phyloP scores from a whole-genome alignment of 2,113 vertebrate genomes.

The Abramis brama region DNA sequence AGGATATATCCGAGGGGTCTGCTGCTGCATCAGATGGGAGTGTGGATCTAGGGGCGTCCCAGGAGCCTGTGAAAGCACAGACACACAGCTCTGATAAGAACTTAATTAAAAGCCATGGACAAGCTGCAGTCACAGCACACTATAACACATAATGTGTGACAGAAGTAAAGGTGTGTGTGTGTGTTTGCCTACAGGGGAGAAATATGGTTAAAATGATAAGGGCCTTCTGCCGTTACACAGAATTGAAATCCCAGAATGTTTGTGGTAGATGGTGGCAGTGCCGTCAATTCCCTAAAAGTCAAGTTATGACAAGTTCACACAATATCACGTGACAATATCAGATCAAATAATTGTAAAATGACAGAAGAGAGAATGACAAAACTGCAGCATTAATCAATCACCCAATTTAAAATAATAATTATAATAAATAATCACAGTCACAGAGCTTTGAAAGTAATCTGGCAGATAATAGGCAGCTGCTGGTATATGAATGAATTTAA shows the following conservation, averaged over 20 bases:
- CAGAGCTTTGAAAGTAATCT: too few relatives aligned
- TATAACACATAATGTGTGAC: slow-evolving; percentile 21
- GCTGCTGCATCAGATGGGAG: slow-evolving; percentile 27
- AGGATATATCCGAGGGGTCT: slow-evolving; percentile 13
- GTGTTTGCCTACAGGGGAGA: slow-evolving; percentile 19
- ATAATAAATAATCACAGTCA: too few relatives aligned
- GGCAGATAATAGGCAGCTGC: too few relatives aligned
- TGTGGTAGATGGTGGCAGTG: slow-evolving; percentile 3
- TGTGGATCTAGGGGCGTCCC: slow-evolving; percentile 24
- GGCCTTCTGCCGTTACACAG: slow-evolving; percentile 1
- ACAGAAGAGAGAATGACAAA: too few relatives aligned
- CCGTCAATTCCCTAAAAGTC: too few relatives aligned
- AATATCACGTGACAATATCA: too few relatives aligned
- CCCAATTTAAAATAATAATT: too few relatives aligned
- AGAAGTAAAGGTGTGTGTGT: slow-evolving; percentile 11
- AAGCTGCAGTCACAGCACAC: slow-evolving; percentile 18
- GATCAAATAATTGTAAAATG: too few relatives aligned
- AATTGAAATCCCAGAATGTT: slow-evolving; percentile 49
- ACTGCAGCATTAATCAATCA: too few relatives aligned
- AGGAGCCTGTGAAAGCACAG: slow-evolving; percentile 10
- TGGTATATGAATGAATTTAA: too few relatives aligned
- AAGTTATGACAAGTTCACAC: too few relatives aligned
- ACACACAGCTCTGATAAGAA: slow-evolving; percentile 40
- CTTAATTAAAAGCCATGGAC: slow-evolving; percentile 46
- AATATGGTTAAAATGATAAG: slow-evolving; percentile 46